Evolutionary conservation across 1,140 invertebrate genomes (phyloP), one percentile per base, ranked within the genome.

Genomic region (Apis florea): DNA sequence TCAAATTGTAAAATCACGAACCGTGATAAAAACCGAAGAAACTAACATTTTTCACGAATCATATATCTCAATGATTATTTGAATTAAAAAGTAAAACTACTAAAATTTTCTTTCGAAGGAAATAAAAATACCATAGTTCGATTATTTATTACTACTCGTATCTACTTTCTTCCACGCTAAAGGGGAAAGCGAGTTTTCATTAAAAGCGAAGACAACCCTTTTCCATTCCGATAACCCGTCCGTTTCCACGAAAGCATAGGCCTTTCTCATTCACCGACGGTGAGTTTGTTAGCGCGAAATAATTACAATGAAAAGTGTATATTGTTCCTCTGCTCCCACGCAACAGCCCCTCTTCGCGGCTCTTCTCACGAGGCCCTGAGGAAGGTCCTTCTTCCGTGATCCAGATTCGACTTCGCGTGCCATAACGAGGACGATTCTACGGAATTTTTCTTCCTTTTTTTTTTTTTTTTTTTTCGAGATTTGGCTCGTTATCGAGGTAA

Each of bases 261-360:
- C 85, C 86, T 91, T 90, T 90, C 88, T 86, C 83, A 79, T 85
- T 90, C 64, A 77, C 71, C 79, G 72, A 77, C 85, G 79, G 85
- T 89, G 90, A 91, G 90, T 90, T 91, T 90, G 88, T 89, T 90
- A 90, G 88, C 71, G 87, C 89, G 79, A 86, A 89, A 91, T 91
- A 90, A 91, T 93, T 90, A 90, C 92, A 93, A 93, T 93, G 92
- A 93, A 93, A 92, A 90, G 88, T 86, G 85, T 71, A 85, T 88
- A 93, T 93, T 93, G 92, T 92, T 91, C 86, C 10, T 69, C 68
- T 53, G 81, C 91, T 83, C 92, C 88, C 91, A 88, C 79, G 84
- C 80, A 85, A 86, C n/a, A n/a, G n/a, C n/a, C 73, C 85, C 85
- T 87, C 88, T 90, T 79, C 88, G 78, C 80, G 88, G 47, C 31